Conservation (phyloP, 1,140 invertebrate genomes). For the Musca vetustissima region DNA sequence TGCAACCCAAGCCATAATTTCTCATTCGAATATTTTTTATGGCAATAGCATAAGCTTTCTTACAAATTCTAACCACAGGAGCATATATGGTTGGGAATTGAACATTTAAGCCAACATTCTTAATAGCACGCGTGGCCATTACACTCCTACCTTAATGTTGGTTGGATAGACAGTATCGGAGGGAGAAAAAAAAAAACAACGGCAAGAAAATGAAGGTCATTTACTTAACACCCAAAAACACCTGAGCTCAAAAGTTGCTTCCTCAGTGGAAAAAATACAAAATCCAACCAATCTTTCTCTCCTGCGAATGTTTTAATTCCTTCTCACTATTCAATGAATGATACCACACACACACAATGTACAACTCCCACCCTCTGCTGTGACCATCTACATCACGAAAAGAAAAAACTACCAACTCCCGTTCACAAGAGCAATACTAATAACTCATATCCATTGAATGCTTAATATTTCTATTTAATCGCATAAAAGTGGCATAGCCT, state of each 20-base stretch:
- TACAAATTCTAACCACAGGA: no score
- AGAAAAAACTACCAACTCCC: background rate
- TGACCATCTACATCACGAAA: no score
- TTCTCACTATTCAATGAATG: background rate
- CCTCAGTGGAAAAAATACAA: no score
- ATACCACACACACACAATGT: no score
- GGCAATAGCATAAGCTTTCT: no score
- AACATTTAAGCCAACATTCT: background rate
- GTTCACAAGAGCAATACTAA: background rate
- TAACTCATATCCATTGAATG: slow-evolving; percentile 16
- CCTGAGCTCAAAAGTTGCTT: slow-evolving; percentile 6
- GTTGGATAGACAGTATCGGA: background rate
- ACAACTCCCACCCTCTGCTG: no score
- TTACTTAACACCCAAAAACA: slow-evolving; percentile 7
- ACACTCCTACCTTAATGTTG: background rate
- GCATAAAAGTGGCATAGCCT: background rate
- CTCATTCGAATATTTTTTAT: no score
- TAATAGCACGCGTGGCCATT: background rate
- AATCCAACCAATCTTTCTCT: background rate
- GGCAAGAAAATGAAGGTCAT: background rate
- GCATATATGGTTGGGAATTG: no score
- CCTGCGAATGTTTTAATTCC: background rate
- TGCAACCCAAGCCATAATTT: no score
- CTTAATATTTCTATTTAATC: slow-evolving; percentile 17
- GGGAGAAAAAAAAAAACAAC: background rate